Evolutionary conservation across 2,797 vertebrate genomes (phyloP).

Genomic region (Leuciscus waleckii): DNA sequence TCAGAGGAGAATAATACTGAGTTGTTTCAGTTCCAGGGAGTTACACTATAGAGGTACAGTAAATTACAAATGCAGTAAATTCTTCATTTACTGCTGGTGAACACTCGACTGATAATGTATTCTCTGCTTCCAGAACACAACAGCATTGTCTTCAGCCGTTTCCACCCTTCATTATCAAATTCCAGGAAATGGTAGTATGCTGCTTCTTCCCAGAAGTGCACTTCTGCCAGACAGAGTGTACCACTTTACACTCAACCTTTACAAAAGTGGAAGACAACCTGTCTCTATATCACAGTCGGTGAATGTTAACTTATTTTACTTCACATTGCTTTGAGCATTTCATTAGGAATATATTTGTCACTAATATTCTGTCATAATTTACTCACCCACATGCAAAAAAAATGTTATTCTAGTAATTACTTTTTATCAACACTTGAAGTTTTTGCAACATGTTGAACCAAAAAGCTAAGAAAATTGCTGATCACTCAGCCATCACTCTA

Average conservation of each 20-base stretch:
- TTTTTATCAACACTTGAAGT: not conserved
- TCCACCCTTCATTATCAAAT: conserved; percentile 33
- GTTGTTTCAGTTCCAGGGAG: conserved; percentile 73
- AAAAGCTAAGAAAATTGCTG: not conserved
- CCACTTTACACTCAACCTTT: conserved; percentile 75
- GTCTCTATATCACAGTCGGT: conserved; percentile 74
- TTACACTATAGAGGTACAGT: conserved; percentile 64
- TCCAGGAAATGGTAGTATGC: conserved; percentile 57
- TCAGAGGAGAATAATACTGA: conserved; percentile 58
- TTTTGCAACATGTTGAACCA: not conserved
- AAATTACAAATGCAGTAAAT: not conserved
- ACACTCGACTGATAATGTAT: not conserved
- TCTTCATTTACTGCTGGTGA: not conserved
- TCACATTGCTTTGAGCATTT: conserved; percentile 1
- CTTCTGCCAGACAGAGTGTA: conserved; percentile 68
- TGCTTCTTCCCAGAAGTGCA: conserved; percentile 63
- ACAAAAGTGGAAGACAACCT: conserved; percentile 71
- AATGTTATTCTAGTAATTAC: too few relatives aligned
- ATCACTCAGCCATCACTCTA: too few relatives aligned
- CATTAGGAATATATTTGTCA: not conserved
- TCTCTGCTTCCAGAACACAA: conserved; percentile 49
- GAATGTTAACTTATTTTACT: conserved; percentile 55
- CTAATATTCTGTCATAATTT: not conserved
- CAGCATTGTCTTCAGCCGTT: not conserved
- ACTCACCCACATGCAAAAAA: not conserved